Conservation (phyloP, 2,797 vertebrate species). For the Calcarius lapponicus region DNA sequence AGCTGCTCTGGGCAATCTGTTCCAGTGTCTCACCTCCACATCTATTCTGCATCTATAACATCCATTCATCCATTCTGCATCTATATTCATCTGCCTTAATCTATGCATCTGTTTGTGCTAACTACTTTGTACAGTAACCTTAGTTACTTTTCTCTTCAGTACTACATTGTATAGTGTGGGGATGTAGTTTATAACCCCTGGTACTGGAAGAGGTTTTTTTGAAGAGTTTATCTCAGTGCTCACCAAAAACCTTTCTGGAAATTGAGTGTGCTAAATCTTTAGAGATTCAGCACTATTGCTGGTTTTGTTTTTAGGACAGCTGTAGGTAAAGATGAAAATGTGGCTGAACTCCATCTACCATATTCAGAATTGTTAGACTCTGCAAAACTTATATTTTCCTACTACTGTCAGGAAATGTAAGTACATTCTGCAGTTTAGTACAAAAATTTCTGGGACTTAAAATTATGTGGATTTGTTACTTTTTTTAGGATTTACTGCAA, state of each 20-base stretch:
- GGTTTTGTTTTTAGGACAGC: background rate
- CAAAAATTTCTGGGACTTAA: background rate
- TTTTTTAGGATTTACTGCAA: background rate
- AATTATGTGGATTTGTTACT: background rate
- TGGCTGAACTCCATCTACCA: background rate
- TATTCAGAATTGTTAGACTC: background rate
- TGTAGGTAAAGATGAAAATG: background rate
- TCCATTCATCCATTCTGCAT: background rate
- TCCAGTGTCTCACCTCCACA: background rate
- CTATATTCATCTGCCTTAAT: background rate
- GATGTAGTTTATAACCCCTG: background rate
- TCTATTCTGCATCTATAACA: background rate
- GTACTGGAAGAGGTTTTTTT: background rate
- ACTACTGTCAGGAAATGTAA: background rate
- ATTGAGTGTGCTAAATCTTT: background rate
- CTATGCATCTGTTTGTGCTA: background rate
- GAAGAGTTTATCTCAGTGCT: background rate
- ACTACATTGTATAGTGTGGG: background rate
- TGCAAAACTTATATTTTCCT: background rate
- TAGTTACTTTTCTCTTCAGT: background rate
- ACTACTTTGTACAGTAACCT: background rate
- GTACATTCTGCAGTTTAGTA: background rate
- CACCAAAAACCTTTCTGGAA: background rate
- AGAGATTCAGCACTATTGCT: background rate
- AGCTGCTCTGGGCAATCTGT: background rate